Conservation (phyloP, 2,113 vertebrate genomes). For the Stigmatopora nigra region DNA sequence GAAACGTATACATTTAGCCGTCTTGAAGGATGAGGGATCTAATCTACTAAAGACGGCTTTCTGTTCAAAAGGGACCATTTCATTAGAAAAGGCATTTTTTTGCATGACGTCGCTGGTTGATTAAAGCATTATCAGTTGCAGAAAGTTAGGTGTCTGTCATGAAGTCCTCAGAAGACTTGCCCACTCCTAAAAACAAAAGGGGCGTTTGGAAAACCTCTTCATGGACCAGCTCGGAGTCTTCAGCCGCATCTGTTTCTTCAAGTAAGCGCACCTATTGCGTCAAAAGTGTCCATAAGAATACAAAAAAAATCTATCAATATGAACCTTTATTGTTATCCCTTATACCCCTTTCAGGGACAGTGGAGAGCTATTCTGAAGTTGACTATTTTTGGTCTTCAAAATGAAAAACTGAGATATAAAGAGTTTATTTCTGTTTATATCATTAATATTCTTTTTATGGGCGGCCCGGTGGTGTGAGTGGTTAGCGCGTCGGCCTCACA, state of each 20-base stretch:
- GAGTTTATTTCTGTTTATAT: no score
- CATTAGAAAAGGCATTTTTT: background rate
- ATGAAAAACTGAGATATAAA: no score
- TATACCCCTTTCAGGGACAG: no score
- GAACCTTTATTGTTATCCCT: no score
- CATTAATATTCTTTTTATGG: no score
- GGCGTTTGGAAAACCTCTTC: background rate
- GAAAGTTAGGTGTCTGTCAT: background rate
- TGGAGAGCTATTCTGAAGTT: no score
- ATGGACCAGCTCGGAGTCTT: constrained; percentile 7
- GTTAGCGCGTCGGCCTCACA: no score
- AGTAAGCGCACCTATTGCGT: background rate
- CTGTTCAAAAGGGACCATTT: background rate
- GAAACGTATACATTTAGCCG: background rate
- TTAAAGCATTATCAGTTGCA: background rate
- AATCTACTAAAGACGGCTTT: background rate
- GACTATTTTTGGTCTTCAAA: no score
- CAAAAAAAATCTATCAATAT: no score
- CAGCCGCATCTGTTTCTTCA: background rate
- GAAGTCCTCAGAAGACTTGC: background rate
- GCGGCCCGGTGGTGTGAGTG: no score
- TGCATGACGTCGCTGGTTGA: background rate
- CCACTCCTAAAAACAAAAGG: background rate
- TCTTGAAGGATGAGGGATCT: background rate
- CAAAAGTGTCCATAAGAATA: background rate